phyloP scores from a whole-genome alignment of 2,888 invertebrate species.

The Hydriomena furcata region DNA sequence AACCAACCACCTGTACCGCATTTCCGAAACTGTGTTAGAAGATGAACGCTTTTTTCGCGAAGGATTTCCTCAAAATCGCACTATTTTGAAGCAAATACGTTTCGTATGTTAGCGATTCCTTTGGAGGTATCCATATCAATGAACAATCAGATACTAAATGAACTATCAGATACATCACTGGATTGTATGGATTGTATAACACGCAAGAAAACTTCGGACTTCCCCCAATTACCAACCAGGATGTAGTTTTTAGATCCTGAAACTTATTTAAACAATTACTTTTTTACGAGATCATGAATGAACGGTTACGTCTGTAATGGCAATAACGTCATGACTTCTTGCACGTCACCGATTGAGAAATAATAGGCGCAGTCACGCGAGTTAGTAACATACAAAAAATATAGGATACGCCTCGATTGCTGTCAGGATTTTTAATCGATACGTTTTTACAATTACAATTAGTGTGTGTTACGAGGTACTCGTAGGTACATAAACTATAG shows the following conservation, averaged over 20 bases:
- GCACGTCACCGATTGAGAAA: conserved; percentile 68
- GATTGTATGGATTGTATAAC: no score
- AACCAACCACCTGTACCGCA: conserved; percentile 57
- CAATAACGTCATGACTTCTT: conserved; percentile 67
- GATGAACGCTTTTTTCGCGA: conserved; percentile 13
- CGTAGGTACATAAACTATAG: no score
- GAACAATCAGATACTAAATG: no score
- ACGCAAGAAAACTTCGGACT: conserved; percentile 30
- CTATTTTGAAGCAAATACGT: neutral
- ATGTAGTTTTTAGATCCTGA: conserved; percentile 53
- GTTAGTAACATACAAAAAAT: conserved; percentile 37
- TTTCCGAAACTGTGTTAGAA: conserved; percentile 31
- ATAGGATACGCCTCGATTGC: conserved; percentile 19
- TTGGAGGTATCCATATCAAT: neutral
- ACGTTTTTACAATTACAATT: conserved; percentile 10
- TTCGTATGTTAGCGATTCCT: no score
- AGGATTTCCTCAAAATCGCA: neutral
- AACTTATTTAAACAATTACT: conserved; percentile 49
- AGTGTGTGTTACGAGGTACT: neutral
- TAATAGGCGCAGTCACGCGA: conserved; percentile 61
- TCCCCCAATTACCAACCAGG: conserved; percentile 54
- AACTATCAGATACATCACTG: no score
- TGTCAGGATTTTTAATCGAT: conserved; percentile 15
- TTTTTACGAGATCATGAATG: conserved; percentile 62
- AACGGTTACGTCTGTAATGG: conserved; percentile 54